A percentile compares a stretch with the other conserved stretches of the same genome.
Evolutionary conservation across 2,113 vertebrate genomes (phyloP).

Genomic region (Myiopsitta monachus): DNA sequence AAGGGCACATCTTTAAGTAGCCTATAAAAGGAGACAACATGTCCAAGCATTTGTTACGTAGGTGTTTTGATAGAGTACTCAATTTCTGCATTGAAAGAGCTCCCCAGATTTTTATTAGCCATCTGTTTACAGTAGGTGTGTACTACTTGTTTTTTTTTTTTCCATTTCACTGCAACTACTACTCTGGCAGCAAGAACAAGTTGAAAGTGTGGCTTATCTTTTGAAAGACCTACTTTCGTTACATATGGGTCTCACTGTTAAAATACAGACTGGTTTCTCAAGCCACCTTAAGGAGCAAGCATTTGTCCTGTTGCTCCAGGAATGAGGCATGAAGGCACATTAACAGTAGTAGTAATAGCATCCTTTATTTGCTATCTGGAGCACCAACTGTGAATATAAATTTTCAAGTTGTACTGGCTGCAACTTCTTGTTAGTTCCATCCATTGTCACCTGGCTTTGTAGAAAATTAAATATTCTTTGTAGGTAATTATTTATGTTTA

Average conservation of each 20-base stretch:
- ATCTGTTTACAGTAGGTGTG: slow-evolving; percentile 52
- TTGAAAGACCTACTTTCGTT: not conserved
- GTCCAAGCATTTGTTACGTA: slow-evolving; percentile 41
- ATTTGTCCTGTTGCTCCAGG: not conserved
- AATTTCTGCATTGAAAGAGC: not conserved
- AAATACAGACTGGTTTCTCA: not conserved
- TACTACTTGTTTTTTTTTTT: not conserved
- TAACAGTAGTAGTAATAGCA: not conserved
- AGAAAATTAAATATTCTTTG: slow-evolving; percentile 8
- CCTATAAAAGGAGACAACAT: not conserved
- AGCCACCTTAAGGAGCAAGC: not conserved
- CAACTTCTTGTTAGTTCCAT: not conserved
- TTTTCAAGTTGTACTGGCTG: slow-evolving; percentile 30
- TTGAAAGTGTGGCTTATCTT: not conserved
- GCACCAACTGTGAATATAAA: not conserved
- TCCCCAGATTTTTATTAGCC: slow-evolving; percentile 58
- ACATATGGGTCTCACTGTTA: not conserved
- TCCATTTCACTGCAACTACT: slow-evolving; percentile 15
- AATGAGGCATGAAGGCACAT: not conserved
- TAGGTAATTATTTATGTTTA: slow-evolving; percentile 17
- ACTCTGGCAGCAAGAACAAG: not conserved
- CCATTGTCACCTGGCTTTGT: not conserved
- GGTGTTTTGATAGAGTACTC: slow-evolving; percentile 27
- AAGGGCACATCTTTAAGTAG: not conserved
- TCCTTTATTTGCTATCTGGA: slow-evolving; percentile 4